phyloP scores from a whole-genome alignment of 2,888 invertebrate species.

The Pterostichus madidus region DNA sequence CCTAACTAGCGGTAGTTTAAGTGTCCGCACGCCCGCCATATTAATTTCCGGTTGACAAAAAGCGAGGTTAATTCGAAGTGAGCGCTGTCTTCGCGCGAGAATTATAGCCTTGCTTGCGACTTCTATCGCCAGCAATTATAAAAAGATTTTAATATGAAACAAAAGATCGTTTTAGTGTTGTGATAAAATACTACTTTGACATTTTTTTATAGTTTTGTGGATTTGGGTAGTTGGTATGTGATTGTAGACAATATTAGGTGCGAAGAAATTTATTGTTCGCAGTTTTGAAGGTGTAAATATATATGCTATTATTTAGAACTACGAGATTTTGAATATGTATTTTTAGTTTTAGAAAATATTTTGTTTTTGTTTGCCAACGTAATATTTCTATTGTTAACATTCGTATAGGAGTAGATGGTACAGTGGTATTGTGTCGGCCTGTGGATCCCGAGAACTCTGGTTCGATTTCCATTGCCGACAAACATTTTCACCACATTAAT shows the following conservation, averaged over 20 bases:
- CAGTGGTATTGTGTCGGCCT: too few relatives aligned
- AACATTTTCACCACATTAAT: too few relatives aligned
- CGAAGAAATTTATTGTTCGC: constrained; percentile 22
- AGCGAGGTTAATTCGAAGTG: constrained; percentile 46
- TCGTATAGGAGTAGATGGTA: too few relatives aligned
- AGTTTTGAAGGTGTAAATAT: background rate
- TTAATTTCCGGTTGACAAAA: constrained; percentile 73
- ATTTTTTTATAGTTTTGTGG: constrained; percentile 42
- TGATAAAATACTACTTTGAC: constrained; percentile 55
- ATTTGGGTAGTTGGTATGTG: constrained; percentile 26
- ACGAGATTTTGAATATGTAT: too few relatives aligned
- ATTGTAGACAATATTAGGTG: constrained; percentile 17
- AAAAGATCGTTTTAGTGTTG: constrained; percentile 40
- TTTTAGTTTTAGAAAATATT: too few relatives aligned
- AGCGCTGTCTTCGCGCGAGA: constrained; percentile 30
- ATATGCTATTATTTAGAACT: background rate
- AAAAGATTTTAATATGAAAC: constrained; percentile 40
- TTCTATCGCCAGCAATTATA: constrained; percentile 41
- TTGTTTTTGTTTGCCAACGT: too few relatives aligned
- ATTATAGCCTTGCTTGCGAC: constrained; percentile 17
- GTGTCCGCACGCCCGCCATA: constrained; percentile 74
- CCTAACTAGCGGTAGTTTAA: constrained; percentile 76
- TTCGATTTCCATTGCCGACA: too few relatives aligned
- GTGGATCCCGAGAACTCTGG: too few relatives aligned
- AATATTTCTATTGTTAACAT: too few relatives aligned